Evolutionary conservation across 2,888 invertebrate genomes (phyloP).

Genomic region (Noctua fimbriata): DNA sequence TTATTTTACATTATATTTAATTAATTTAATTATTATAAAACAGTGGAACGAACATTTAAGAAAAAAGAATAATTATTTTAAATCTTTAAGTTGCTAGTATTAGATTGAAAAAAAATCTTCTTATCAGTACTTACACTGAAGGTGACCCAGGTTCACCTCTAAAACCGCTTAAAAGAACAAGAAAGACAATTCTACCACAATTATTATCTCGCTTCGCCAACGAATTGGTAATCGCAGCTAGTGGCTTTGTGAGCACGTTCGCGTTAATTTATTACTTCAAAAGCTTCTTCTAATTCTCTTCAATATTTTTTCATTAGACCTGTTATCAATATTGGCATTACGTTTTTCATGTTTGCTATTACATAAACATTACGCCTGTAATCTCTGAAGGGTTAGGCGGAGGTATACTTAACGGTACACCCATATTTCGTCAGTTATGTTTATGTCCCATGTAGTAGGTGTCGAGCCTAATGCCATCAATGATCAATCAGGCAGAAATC

Average conservation of each 20-base stretch:
- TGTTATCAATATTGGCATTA: not conserved
- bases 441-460: not conserved
- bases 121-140: not conserved
- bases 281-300: no score
- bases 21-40: not conserved
- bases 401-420: not conserved
- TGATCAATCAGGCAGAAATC: not conserved
- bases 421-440: not conserved
- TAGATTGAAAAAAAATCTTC: not conserved
- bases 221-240: not conserved
- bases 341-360: not conserved
- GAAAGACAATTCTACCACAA: not conserved
- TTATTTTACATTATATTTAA: no score
- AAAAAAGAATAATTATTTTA: rapidly evolving
- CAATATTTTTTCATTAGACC: not conserved
- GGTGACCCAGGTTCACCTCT: not conserved
- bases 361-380: not conserved
- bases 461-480: not conserved
- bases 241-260: not conserved
- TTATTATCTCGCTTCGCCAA: not conserved
- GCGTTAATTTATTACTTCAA: not conserved
- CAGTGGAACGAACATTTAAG: not conserved
- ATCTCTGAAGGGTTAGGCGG: not conserved
- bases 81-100: not conserved
- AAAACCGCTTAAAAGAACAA: not conserved